Evolutionary conservation across 2,797 vertebrate species (phyloP), one percentile per base, ranked within the genome.

Genomic region (Xerus rutilus): DNA sequence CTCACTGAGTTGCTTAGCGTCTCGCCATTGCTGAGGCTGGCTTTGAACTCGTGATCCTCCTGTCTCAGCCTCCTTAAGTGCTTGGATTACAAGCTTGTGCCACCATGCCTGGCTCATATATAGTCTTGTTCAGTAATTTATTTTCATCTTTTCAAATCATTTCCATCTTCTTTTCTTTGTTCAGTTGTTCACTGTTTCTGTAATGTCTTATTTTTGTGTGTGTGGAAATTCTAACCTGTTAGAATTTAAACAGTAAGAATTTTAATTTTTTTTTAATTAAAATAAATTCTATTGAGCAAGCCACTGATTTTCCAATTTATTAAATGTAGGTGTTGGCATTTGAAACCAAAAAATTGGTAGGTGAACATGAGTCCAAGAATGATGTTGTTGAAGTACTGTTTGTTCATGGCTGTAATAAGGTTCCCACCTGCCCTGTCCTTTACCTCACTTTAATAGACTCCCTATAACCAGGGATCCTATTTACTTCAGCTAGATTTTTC

Each of bases 261-360:
- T 95, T 97, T 69, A 81, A 76, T 91, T 13, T 76, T 67, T 83
- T 73, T 30, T 15, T 14, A 64, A 74, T 39, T 39, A 72, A 88
- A 72, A 1, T 14, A n/a, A 35, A 0, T 89, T 87, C 4, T 96
- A 15, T 59, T 62, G 1, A 70, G 13, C 8, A 79, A 54, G n/a
- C 9, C 23, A 43, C 13, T n/a, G 64, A 20, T 65, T 47, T 89
- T 30, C 45, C 18, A 74, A 2, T 89, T 89, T 93, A 88, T 28
- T 47, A 0, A 43, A 45, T 39, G 20, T 79, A 23, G 32, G 64
- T 79, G 78, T 94, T 95, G 35, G 54, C 87, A 88, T 92, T 88
- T 85, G 21, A 91, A 83, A 82, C 17, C 21, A 52, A 76, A 78
- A 87, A 54, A 30, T 49, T 72, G 57, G 25, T 94, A 87, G 32